A percentile compares a stretch with the other conserved stretches of the same genome.
phyloP scores from a whole-genome alignment of 37 sponge, comb jelly and placozoan genomes.

The Eunapius fragilis region DNA sequence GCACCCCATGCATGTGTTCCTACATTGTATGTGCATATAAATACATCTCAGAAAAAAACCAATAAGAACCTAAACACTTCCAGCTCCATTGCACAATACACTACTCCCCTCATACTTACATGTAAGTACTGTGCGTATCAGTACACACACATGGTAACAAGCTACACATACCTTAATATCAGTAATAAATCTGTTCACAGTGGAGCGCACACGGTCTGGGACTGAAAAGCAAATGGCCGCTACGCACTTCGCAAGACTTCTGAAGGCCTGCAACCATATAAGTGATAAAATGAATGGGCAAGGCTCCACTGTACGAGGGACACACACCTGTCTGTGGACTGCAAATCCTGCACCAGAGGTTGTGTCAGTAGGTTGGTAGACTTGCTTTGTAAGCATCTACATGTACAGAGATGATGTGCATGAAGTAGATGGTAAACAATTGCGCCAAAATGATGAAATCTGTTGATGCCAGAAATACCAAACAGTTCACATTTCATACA shows the following conservation, averaged over 20 bases:
- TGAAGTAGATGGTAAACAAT: not conserved
- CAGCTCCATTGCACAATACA: no score
- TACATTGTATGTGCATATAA: no score
- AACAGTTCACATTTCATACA: no score
- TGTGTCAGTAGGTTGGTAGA: conserved; percentile 35
- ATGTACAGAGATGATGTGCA: not conserved
- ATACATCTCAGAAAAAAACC: no score
- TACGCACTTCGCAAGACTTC: conserved; percentile 84
- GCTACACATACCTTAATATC: conserved; percentile 57
- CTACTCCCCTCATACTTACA: no score
- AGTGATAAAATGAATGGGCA: not conserved
- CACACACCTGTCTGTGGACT: conserved; percentile 68
- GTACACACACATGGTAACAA: not conserved
- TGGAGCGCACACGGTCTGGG: conserved; percentile 46
- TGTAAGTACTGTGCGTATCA: not conserved
- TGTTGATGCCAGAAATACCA: no score
- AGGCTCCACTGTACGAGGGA: not conserved
- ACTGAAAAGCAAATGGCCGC: conserved; percentile 72
- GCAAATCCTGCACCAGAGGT: not conserved
- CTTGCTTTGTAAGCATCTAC: conserved; percentile 63
- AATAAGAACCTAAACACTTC: no score
- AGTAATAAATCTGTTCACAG: conserved; percentile 67
- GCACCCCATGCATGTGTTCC: not conserved
- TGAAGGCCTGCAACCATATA: conserved; percentile 60
- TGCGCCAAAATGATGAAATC: no score